A percentile compares a stretch with the other conserved stretches of the same genome.
These are phyloP conservation scores for Takifugu flavidus DNA, from an alignment of 2,113 vertebrate genomes.

Conservation along the genomic window DNA sequence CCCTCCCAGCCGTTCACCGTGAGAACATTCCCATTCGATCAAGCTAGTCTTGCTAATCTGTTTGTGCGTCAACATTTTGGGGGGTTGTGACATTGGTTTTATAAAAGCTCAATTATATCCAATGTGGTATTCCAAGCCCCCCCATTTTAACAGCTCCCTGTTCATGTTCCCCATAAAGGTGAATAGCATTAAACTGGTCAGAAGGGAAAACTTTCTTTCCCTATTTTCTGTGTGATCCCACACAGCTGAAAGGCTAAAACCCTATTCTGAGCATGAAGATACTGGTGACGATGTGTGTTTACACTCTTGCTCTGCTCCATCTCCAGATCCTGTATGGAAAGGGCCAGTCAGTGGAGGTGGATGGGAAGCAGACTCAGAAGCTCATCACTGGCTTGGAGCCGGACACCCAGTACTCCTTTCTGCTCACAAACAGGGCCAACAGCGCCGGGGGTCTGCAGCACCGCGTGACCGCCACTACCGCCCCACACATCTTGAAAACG, in stretches of 20 bases:
- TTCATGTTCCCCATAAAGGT: no score
- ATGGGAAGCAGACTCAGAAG: slow-evolving; percentile 90
- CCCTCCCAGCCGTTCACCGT: slow-evolving; percentile 93
- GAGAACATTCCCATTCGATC: slow-evolving; percentile 41
- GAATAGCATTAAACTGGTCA: no score
- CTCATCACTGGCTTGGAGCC: slow-evolving; percentile 90
- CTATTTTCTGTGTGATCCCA: no score
- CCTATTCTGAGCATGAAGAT: no score
- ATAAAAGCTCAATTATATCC: neutral
- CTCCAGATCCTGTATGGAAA: slow-evolving; percentile 93
- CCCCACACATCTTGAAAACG: slow-evolving; percentile 88
- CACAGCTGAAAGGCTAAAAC: no score
- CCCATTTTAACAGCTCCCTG: no score
- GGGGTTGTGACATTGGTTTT: neutral
- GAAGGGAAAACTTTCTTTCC: no score
- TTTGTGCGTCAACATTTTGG: neutral
- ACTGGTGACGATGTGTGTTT: neutral
- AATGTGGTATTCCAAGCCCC: no score
- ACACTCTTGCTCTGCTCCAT: neutral
- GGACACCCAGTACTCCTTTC: slow-evolving; percentile 92
- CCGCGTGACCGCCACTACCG: slow-evolving; percentile 88
- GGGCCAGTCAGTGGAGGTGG: slow-evolving; percentile 90
- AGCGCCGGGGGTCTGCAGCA: slow-evolving; percentile 94
- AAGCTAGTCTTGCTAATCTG: neutral
- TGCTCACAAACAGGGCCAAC: slow-evolving; percentile 93